phyloP scores from a whole-genome alignment of 2,113 vertebrate genomes.

The Scartelaos histophorus region DNA sequence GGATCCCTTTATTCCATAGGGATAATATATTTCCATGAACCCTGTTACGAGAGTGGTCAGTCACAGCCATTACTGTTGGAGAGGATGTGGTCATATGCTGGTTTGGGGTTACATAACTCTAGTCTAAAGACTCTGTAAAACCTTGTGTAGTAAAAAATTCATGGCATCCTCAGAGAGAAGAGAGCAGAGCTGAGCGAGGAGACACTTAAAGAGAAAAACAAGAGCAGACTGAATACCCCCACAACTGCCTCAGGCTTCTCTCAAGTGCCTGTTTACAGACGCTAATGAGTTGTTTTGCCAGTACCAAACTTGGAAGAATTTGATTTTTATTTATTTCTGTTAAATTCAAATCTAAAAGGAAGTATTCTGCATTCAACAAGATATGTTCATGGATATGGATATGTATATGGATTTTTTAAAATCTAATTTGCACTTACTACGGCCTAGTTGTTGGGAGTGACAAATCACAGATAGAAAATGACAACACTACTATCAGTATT shows the following conservation, averaged over 20 bases:
- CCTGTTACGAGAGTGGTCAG: neutral
- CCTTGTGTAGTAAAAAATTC: conserved; percentile 33
- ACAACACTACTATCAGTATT: neutral
- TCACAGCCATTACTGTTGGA: neutral
- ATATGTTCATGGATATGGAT: too few relatives aligned
- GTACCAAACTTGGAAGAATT: neutral
- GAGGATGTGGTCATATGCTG: conserved; percentile 11
- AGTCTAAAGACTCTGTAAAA: conserved; percentile 26
- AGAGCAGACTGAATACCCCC: neutral
- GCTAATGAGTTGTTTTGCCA: neutral
- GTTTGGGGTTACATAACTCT: conserved; percentile 16
- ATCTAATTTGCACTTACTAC: neutral
- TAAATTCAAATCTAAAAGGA: neutral
- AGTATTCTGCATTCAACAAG: neutral
- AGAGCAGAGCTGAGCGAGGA: neutral
- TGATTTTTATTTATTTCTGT: neutral
- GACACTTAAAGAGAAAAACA: neutral
- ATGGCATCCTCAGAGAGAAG: neutral
- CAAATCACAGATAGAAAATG: neutral
- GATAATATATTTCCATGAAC: neutral
- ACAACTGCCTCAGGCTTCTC: neutral
- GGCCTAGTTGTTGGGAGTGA: neutral
- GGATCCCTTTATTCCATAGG: conserved; percentile 13
- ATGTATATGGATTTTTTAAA: neutral
- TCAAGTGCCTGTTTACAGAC: conserved; percentile 3